phyloP scores from a whole-genome alignment of 2,797 vertebrate genomes.

The Danio albolineatus region DNA sequence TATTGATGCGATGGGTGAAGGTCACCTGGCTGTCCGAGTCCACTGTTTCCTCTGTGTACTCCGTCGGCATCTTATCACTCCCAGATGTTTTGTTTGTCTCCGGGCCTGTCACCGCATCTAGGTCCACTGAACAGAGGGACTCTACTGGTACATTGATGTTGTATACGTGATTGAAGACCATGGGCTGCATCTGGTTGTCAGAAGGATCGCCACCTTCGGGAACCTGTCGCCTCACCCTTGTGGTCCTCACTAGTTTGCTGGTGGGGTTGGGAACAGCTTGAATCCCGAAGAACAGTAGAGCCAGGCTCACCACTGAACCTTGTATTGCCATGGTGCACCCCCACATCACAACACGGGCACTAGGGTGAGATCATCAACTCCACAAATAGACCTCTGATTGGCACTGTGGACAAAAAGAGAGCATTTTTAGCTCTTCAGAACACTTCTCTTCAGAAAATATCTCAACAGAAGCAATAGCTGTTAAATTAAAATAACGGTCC shows the following conservation, averaged over 20 bases:
- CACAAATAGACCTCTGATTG: slow-evolving; percentile 24
- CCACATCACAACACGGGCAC: slow-evolving; percentile 63
- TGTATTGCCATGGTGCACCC: slow-evolving; percentile 60
- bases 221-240: slow-evolving; percentile 78
- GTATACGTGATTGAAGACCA: slow-evolving; percentile 97
- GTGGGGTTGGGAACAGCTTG: slow-evolving; percentile 75
- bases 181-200: slow-evolving; percentile 84
- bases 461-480: neutral
- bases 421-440: neutral
- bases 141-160: slow-evolving; percentile 94
- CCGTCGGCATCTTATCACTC: slow-evolving; percentile 68
- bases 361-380: slow-evolving; percentile 54
- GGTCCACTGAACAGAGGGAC: slow-evolving; percentile 88
- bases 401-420: slow-evolving; percentile 43
- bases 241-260: slow-evolving; percentile 81
- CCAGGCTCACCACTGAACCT: slow-evolving; percentile 68
- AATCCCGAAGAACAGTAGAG: slow-evolving; percentile 68
- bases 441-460: neutral
- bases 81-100: slow-evolving; percentile 72
- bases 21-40: slow-evolving; percentile 94
- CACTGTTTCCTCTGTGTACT: slow-evolving; percentile 89
- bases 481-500: no score
- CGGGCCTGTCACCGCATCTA: slow-evolving; percentile 74
- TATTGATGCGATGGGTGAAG: slow-evolving; percentile 97
- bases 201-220: slow-evolving; percentile 69